A percentile compares a stretch with the other conserved stretches of the same genome.
Conservation (phyloP, 1,140 invertebrate species). For the Armadillidium nasatum region DNA sequence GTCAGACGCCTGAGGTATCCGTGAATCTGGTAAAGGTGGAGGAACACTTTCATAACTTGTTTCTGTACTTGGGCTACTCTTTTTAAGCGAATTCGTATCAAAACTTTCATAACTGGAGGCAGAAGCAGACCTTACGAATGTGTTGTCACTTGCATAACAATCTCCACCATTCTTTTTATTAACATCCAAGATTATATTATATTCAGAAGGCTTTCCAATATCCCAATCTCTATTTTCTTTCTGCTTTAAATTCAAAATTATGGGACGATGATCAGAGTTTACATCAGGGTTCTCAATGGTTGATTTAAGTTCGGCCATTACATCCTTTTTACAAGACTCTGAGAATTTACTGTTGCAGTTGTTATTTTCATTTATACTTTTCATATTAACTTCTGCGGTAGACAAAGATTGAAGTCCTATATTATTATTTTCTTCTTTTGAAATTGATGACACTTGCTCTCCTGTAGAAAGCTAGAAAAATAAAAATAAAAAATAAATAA, state of each 20-base stretch:
- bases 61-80: slow-evolving; percentile 25
- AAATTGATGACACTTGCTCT: no score
- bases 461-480: no score
- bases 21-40: slow-evolving; percentile 30
- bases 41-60: slow-evolving; percentile 41
- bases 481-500: no score
- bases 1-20: background rate
- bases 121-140: background rate
- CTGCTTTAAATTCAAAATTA: background rate
- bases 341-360: no score
- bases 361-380: no score
- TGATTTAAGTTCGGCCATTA: background rate
- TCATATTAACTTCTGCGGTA: no score
- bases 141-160: background rate
- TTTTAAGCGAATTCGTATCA: background rate
- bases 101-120: slow-evolving; percentile 39
- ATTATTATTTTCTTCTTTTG: no score
- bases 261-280: background rate
- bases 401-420: no score
- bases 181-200: background rate
- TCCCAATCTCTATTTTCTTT: background rate
- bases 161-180: background rate
- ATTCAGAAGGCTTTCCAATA: background rate
- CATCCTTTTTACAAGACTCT: background rate
- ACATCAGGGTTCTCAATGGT: background rate